These are phyloP conservation scores for Centropus unirufus DNA, from an alignment of 2,113 vertebrate genomes.

Conservation along the genomic window DNA sequence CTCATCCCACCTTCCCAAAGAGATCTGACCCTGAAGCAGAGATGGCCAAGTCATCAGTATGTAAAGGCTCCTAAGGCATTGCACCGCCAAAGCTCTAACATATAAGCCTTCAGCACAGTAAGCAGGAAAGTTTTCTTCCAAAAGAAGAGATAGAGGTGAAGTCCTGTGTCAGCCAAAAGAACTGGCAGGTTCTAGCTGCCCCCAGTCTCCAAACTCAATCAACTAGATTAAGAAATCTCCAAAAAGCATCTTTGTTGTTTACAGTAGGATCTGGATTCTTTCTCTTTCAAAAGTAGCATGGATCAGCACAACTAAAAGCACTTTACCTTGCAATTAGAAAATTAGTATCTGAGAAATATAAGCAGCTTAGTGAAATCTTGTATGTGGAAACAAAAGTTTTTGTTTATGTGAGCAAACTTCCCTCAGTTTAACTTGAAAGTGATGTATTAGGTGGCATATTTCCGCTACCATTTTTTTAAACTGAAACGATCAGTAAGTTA, in stretches of 20 bases:
- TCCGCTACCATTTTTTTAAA: not conserved
- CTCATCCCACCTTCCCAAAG: not conserved
- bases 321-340: not conserved
- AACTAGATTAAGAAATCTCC: not conserved
- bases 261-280: not conserved
- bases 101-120: not conserved
- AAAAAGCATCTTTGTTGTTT: not conserved
- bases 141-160: not conserved
- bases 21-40: not conserved
- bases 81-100: not conserved
- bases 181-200: not conserved
- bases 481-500: not conserved
- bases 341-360: not conserved
- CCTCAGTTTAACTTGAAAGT: not conserved
- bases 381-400: not conserved
- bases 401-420: not conserved
- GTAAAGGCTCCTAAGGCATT: not conserved
- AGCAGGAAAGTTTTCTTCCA: not conserved
- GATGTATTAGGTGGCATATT: not conserved
- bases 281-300: not conserved
- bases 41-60: not conserved
- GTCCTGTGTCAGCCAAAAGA: not conserved
- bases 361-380: not conserved
- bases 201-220: not conserved
- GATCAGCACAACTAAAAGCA: not conserved